Base-by-base conservation (phyloP, 2,888 invertebrate genomes). In the Drosophila siamana region DNA sequence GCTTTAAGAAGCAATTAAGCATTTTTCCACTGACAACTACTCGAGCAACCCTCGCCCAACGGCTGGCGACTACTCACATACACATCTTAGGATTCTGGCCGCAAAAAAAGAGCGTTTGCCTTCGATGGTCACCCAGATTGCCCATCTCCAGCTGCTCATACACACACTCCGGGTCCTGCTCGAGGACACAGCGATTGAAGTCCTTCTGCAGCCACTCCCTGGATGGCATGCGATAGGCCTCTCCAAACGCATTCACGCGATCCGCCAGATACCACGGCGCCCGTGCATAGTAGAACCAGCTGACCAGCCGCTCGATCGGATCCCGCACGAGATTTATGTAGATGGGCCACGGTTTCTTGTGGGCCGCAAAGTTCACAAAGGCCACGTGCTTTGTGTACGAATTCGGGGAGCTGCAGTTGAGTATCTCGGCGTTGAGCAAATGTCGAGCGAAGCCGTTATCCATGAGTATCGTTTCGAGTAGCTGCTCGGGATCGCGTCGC, bases 221-320 rank as follows among this genome's bases (percentile, higher is more conserved):
- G 4, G 66, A 96, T 92, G 91, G 90, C 56, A 88, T n/a, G 46
- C 64, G n/a, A 30, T 77, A 78, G 13, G 80, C 56, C 4, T 70
- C 66, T 1, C 88, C 83, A 51, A 90, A 91, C 11, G 56, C 11
- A 3, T 62, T 59, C 15, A 72, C 77, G 1, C 97, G 93, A 91
- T 97, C 96, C 19, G 96, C 97, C 90, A 97, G 96, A 92, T 97
- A 97, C 97, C 97, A 97, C 0, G 97, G 97, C 0, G 97, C 97
- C 54, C 97, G 93, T 9, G 97, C 95, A 91, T 97, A 97, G 92
- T 97, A 97, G 90, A 97, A 97, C 97, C 97, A 97, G 5, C 97
- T 97, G 88, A 97, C 96, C 24, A 97, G 95, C 43, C 97, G 94
- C 91, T 98, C 97, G 36, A 97, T 95, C 0, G 97, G 97, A 92